These are phyloP conservation scores for Hipparchia sbordonii DNA, from an alignment of 2,888 invertebrate species.

Conservation along the genomic window DNA sequence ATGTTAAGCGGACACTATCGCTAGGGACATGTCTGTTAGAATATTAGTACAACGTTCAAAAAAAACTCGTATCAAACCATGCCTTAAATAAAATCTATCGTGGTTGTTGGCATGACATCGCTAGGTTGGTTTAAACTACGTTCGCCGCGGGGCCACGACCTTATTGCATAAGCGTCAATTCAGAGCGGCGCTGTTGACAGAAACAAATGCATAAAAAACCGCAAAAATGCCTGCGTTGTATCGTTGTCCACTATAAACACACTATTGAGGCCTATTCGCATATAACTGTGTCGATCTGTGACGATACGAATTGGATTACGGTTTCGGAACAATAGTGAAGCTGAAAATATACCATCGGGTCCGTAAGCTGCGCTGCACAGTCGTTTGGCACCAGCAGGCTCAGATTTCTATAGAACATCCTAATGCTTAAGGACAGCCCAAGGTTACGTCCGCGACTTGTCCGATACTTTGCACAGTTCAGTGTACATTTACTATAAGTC, in stretches of 20 bases:
- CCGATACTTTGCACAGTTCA: too few species aligned
- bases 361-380: too few species aligned
- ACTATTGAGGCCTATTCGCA: background rate
- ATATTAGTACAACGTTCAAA: conserved; percentile 51
- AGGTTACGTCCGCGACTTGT: too few species aligned
- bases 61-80: conserved; percentile 61
- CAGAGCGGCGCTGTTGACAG: background rate
- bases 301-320: too few species aligned
- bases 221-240: background rate
- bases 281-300: background rate
- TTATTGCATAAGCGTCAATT: background rate
- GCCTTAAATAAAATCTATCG: conserved; percentile 58
- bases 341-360: too few species aligned
- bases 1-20: conserved; percentile 52
- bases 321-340: too few species aligned
- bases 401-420: too few species aligned
- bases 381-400: too few species aligned
- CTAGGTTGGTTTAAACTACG: conserved; percentile 37
- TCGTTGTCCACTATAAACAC: background rate
- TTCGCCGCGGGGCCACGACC: background rate
- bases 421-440: too few species aligned
- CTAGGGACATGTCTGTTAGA: conserved; percentile 62
- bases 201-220: background rate
- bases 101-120: conserved; percentile 77
- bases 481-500: too few species aligned